Percentiles rank a stretch among this genome's conserved stretches.
phyloP scores from a whole-genome alignment of 2,797 vertebrate species.

The Channallabes apus region DNA sequence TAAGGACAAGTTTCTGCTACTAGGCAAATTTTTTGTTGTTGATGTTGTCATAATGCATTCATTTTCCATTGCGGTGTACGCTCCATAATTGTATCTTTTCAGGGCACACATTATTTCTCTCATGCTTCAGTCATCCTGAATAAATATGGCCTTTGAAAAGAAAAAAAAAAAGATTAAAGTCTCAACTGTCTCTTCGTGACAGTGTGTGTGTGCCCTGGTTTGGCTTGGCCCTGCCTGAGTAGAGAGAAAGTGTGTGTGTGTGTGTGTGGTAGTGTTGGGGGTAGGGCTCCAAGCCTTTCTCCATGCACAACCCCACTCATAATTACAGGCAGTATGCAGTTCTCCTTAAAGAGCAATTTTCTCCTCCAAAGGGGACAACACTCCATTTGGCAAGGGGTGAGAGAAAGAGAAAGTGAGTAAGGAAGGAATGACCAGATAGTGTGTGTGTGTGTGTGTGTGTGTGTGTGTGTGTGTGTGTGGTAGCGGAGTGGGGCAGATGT shows the following conservation, averaged over 20 bases:
- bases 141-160: conserved; percentile 43
- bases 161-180: conserved; percentile 46
- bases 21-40: conserved; percentile 12
- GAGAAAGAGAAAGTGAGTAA: conserved; percentile 60
- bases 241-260: conserved; percentile 54
- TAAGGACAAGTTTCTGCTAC: conserved; percentile 31
- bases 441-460: neutral
- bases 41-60: conserved; percentile 40
- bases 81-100: conserved; percentile 44
- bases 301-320: conserved; percentile 72
- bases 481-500: conserved; percentile 31
- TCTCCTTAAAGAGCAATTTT: conserved; percentile 68
- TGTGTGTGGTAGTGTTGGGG: conserved; percentile 67
- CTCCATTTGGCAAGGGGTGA: conserved; percentile 61
- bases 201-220: conserved; percentile 54
- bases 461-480: neutral
- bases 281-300: conserved; percentile 63
- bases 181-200: conserved; percentile 45
- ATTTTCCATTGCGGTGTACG: conserved; percentile 37
- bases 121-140: conserved; percentile 41
- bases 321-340: conserved; percentile 79
- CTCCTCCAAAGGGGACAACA: conserved; percentile 62
- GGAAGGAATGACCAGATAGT: conserved; percentile 51
- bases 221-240: conserved; percentile 58
- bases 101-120: conserved; percentile 48